Evolutionary conservation across 2,113 vertebrate genomes (phyloP).

Genomic region (Mionectes macconnelli): DNA sequence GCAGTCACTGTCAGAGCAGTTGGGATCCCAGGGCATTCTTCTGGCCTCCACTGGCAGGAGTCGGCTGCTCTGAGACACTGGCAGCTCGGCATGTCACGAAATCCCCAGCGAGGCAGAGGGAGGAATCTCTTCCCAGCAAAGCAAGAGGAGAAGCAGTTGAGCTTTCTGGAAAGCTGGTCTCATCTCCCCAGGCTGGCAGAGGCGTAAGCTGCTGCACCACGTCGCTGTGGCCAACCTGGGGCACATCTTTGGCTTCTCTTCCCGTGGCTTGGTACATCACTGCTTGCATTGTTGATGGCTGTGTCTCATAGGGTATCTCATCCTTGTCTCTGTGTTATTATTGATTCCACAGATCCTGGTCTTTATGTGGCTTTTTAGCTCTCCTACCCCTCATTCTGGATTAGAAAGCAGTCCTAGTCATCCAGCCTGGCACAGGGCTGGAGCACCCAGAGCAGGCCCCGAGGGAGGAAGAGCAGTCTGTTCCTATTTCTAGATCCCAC

Average conservation of each 20-base stretch:
- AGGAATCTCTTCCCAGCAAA: neutral
- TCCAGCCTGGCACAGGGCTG: neutral
- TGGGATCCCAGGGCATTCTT: neutral
- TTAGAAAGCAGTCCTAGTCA: neutral
- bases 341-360: neutral
- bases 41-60: neutral
- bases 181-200: neutral
- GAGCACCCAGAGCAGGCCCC: neutral
- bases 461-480: neutral
- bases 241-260: neutral
- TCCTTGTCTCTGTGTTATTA: neutral
- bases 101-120: neutral
- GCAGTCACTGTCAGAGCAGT: neutral
- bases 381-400: neutral
- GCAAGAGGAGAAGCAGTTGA: neutral
- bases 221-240: neutral
- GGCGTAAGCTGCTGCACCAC: accelerated
- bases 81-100: neutral
- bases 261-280: neutral
- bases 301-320: neutral
- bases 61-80: neutral
- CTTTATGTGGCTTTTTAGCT: neutral
- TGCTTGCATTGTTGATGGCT: neutral
- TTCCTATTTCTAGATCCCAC: neutral
- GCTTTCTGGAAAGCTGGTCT: neutral